Evolutionary conservation across 1,140 invertebrate species (phyloP), one percentile per base, ranked within the genome.

Genomic region (Eufriesea mexicana): DNA sequence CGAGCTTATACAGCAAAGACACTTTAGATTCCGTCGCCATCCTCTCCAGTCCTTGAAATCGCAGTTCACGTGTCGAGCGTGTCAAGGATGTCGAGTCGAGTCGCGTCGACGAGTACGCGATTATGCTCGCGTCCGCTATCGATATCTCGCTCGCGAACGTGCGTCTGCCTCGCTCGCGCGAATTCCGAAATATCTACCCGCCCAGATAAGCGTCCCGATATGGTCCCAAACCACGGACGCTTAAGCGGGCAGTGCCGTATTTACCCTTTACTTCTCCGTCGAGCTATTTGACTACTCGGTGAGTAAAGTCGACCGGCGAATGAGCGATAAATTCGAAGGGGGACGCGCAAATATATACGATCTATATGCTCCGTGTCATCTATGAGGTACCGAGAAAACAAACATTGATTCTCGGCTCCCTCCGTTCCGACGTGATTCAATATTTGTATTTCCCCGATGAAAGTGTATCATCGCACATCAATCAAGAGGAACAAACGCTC

Each of bases 391-490:
- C 67, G 79, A 77, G 79, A 28, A 62, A 14, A 57, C 86, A 87
- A 87, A 87, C 77, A 84, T 70, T 57, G 76, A 80, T 71, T 80
- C 81, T 57, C 59, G 76, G 45, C 79, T 84, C 74, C 77, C 62
- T 74, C 75, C 64, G 68, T 51, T 74, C 75, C 64, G 68, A 47
- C 62, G 71, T 20, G 51, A 73, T 83, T 83, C 87, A 88, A 88
- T 87, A 88, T 88, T 88, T 88, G 87, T 71, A 54, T 64, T 74
- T 51, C 25, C 35, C 28, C 67, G 78, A 82, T 68, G 87, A 83
- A 83, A 87, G 87, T 79, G 83, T 85, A 88, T 88, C 84, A 87
- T 85, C 86, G 71, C 86, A 78, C 73, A 82, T 88, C 83, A 82
- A 87, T 88, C 86, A 84, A 77, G 71, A 76, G 79, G 86, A 85